Evolutionary conservation across 2,797 vertebrate species (phyloP).

Genomic region (Huso huso): DNA sequence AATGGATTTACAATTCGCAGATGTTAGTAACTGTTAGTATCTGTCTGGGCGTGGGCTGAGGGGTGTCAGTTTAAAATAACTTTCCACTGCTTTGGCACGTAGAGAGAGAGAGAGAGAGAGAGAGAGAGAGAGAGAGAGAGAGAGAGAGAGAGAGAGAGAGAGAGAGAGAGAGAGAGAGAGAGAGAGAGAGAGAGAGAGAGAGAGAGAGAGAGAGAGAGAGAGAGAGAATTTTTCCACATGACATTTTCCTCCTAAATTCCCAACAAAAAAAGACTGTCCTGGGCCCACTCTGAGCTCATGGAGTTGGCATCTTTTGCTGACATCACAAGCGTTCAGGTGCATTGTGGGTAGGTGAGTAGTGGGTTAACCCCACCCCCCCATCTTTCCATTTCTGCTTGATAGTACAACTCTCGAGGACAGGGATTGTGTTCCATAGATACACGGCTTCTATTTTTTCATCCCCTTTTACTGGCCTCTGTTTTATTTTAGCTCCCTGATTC

Average conservation of each 20-base stretch:
- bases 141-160: background rate
- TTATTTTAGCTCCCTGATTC: constrained; percentile 91
- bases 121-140: background rate
- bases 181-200: too few relatives aligned
- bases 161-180: too few relatives aligned
- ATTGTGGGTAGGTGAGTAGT: constrained; percentile 28
- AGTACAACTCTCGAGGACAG: constrained; percentile 49
- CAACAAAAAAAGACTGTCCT: constrained; percentile 36
- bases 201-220: background rate
- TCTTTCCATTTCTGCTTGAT: constrained; percentile 43
- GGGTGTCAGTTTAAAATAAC: constrained; percentile 74
- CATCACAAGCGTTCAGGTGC: constrained; percentile 38
- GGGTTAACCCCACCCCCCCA: constrained; percentile 7
- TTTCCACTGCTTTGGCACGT: constrained; percentile 55
- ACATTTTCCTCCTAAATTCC: constrained; percentile 48
- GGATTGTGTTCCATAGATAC: constrained; percentile 64
- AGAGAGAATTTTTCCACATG: constrained; percentile 45
- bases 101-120: constrained; percentile 3
- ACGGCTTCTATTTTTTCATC: constrained; percentile 71
- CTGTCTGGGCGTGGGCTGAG: constrained; percentile 59
- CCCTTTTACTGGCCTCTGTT: constrained; percentile 62
- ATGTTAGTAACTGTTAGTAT: constrained; percentile 60
- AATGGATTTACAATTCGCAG: constrained; percentile 71
- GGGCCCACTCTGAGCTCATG: constrained; percentile 22
- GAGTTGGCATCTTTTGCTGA: constrained; percentile 36